These are phyloP conservation scores for Argentina silus DNA, from an alignment of 2,797 vertebrate genomes.

Conservation along the genomic window DNA sequence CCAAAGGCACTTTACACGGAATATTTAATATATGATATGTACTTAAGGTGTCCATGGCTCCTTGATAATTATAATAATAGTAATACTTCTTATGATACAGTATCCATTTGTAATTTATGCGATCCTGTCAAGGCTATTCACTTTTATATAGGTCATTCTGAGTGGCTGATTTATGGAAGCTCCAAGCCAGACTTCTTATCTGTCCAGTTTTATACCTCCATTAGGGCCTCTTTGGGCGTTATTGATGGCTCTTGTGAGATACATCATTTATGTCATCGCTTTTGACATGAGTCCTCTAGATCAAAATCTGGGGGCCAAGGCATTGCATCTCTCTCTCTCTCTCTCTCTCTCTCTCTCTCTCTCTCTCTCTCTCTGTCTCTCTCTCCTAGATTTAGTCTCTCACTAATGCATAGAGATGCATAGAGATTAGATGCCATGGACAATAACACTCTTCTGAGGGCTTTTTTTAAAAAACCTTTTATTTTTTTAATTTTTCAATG, in stretches of 20 bases:
- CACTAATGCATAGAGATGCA: slow-evolving; percentile 36
- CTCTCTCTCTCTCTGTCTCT: neutral
- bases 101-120: slow-evolving; percentile 68
- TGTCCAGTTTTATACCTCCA: slow-evolving; percentile 77
- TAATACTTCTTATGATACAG: slow-evolving; percentile 44
- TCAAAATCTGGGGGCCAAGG: slow-evolving; percentile 57
- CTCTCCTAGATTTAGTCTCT: slow-evolving; percentile 3
- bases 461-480: neutral
- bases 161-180: slow-evolving; percentile 76
- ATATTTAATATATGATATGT: slow-evolving; percentile 52
- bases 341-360: neutral
- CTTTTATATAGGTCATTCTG: slow-evolving; percentile 75
- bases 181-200: slow-evolving; percentile 75
- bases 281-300: slow-evolving; percentile 62
- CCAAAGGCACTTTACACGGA: slow-evolving; percentile 39
- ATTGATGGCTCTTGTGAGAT: slow-evolving; percentile 77
- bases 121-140: slow-evolving; percentile 54
- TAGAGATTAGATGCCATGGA: slow-evolving; percentile 26
- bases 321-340: slow-evolving; percentile 26
- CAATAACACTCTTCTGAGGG: slow-evolving; percentile 28
- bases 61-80: slow-evolving; percentile 67
- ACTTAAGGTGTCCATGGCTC: slow-evolving; percentile 45
- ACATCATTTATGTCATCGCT: slow-evolving; percentile 75
- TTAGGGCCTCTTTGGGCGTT: slow-evolving; percentile 75
- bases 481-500: slow-evolving; percentile 22